A percentile compares a stretch with the other conserved stretches of the same genome.
Conservation (phyloP, 1,140 invertebrate species). For the Batillaria attramentaria region DNA sequence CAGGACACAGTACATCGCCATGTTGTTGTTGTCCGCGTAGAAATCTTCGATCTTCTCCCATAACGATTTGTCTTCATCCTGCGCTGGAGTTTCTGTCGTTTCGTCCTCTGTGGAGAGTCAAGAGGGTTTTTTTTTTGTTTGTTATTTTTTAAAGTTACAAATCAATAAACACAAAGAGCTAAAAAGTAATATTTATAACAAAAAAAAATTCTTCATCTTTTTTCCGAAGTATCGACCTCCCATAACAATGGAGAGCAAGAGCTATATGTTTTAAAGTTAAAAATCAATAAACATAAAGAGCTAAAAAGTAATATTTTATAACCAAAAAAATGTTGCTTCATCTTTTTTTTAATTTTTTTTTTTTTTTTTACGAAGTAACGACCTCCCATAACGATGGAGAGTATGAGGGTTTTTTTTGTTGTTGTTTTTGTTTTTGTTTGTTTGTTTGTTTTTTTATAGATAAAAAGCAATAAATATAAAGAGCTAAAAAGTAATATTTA, state of each 20-base stretch:
- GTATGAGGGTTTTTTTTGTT: background rate
- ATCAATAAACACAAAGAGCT: background rate
- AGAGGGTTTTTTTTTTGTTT: background rate
- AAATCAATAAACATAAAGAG: background rate
- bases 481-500: background rate
- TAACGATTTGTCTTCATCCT: constrained; percentile 10
- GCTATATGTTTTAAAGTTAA: background rate
- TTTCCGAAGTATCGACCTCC: background rate
- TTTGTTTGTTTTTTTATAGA: background rate
- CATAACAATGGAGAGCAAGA: background rate
- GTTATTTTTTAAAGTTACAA: background rate
- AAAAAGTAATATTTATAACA: background rate
- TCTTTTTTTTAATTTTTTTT: no score
- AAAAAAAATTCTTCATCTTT: background rate
- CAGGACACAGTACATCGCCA: constrained; percentile 59
- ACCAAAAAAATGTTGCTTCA: no score
- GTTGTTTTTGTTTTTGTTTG: no score
- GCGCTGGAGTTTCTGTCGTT: background rate
- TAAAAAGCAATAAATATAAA: background rate
- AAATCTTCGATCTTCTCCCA: constrained; percentile 49
- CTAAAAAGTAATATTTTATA: no score
- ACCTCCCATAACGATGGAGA: constrained; percentile 1
- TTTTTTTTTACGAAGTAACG: no score
- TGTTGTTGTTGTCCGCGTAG: constrained; percentile 56
- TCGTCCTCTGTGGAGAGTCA: background rate